Evolutionary conservation across 2,113 vertebrate genomes (phyloP).

Genomic region (Dicerorhinus sumatrensis): DNA sequence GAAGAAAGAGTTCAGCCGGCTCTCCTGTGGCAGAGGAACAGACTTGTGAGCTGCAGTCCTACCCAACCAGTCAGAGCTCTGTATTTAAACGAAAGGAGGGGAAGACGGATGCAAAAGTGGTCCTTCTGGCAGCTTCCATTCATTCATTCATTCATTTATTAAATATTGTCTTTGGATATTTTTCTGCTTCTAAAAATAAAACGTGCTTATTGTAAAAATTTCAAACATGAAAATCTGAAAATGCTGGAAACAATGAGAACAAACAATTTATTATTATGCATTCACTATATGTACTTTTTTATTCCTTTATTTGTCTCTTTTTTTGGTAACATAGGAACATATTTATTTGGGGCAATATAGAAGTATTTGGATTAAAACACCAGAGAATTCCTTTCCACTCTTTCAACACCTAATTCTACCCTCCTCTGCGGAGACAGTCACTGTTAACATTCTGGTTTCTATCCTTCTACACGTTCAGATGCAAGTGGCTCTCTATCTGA

Average conservation of each 20-base stretch:
- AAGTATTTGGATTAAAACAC: neutral
- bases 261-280: neutral
- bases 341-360: neutral
- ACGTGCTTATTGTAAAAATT: neutral
- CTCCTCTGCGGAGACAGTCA: neutral
- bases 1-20: neutral
- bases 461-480: neutral
- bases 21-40: neutral
- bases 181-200: slow-evolving; percentile 36
- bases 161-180: neutral
- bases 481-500: neutral
- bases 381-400: neutral
- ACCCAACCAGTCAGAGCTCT: neutral
- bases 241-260: neutral
- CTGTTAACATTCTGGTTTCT: neutral
- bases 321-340: neutral
- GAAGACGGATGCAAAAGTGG: neutral
- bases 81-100: too few relatives aligned
- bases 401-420: neutral
- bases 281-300: neutral
- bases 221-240: neutral
- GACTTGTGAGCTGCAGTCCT: neutral
- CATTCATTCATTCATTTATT: neutral
- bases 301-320: neutral
- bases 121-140: neutral